Evolutionary conservation across 1,140 invertebrate species (phyloP).

Genomic region (Saccostrea glomerata): DNA sequence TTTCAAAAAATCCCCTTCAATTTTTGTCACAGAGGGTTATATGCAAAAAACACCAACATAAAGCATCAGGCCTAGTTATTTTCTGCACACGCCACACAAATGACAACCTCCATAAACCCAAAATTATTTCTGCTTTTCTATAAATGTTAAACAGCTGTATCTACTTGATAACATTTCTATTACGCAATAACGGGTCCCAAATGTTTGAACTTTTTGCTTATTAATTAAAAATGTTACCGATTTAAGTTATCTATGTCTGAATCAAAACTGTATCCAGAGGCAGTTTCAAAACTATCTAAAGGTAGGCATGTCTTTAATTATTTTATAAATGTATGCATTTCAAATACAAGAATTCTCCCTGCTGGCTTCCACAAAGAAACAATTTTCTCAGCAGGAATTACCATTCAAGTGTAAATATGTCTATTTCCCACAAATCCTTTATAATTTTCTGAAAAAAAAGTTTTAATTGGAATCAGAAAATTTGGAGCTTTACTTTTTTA

Average conservation of each 20-base stretch:
- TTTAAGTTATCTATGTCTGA: not conserved
- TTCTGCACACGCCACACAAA: not conserved
- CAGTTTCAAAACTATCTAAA: not conserved
- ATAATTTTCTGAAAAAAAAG: not conserved
- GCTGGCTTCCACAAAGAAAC: not conserved
- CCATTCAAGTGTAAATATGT: not conserved
- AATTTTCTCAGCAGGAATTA: not conserved
- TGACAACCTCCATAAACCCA: not conserved
- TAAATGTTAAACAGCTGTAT: not conserved
- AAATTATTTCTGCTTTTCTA: not conserved
- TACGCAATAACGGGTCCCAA: not conserved
- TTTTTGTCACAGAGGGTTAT: not conserved
- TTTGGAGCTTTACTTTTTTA: no score
- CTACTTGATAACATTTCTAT: not conserved
- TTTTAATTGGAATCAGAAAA: not conserved
- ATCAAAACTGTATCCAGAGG: not conserved
- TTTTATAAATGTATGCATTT: not conserved
- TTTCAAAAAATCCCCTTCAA: not conserved
- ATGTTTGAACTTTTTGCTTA: not conserved
- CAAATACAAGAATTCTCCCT: not conserved
- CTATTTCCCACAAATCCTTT: not conserved
- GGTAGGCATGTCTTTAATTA: conserved; percentile 5
- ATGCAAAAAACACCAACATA: not conserved
- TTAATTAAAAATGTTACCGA: not conserved
- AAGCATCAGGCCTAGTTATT: no score